Percentiles rank a stretch among this genome's conserved stretches.
These are phyloP conservation scores for Lasius platythorax DNA, from an alignment of 2,888 invertebrate genomes.

Conservation along the genomic window DNA sequence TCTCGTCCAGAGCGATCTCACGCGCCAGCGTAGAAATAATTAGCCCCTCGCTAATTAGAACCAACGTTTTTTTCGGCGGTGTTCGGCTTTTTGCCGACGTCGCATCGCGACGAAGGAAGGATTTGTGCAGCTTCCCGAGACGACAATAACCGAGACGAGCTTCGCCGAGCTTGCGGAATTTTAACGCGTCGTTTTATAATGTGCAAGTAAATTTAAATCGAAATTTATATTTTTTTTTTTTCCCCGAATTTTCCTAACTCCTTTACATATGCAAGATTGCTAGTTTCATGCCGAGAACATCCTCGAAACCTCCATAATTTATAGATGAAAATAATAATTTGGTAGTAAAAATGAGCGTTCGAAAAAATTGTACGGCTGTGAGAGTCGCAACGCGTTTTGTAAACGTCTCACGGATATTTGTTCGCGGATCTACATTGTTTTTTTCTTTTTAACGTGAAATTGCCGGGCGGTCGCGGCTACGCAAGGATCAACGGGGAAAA, in stretches of 20 bases:
- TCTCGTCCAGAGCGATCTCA: conserved; percentile 38
- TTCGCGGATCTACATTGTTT: conserved; percentile 42
- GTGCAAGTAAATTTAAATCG: not conserved
- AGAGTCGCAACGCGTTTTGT: not conserved
- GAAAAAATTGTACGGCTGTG: not conserved
- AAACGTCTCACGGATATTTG: conserved; percentile 66
- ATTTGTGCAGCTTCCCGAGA: not conserved
- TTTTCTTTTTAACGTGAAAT: conserved; percentile 62
- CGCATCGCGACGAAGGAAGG: not conserved
- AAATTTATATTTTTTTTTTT: not conserved
- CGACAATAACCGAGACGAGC: conserved; percentile 1
- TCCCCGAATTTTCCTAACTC: not conserved
- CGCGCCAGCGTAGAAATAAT: conserved; percentile 37
- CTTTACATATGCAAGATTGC: not conserved
- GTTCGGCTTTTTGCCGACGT: conserved; percentile 24
- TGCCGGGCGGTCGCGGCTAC: conserved; percentile 49
- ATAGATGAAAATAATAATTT: not conserved
- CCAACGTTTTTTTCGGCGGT: conserved; percentile 25
- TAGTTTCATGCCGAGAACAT: not conserved
- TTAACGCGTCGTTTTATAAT: not conserved
- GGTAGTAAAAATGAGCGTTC: not conserved
- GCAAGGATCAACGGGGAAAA: conserved; percentile 63
- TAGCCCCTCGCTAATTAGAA: conserved; percentile 48
- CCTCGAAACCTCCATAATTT: not conserved
- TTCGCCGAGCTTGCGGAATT: conserved; percentile 11